Conservation (phyloP, 2,113 vertebrate genomes). For the Macaca fascicularis region DNA sequence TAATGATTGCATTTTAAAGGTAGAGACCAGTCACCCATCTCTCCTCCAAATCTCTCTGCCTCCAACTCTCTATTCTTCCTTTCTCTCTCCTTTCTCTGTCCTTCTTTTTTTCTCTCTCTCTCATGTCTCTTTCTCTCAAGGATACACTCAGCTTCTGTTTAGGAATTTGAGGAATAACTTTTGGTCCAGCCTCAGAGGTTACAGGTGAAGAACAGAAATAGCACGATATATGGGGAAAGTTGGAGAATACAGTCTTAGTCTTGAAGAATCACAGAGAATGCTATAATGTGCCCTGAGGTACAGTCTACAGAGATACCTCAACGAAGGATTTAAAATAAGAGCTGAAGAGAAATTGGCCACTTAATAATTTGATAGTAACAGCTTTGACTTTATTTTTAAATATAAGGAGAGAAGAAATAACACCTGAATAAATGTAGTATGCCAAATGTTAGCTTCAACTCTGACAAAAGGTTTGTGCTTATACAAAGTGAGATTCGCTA, state of each 20-base stretch:
- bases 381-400: neutral
- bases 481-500: neutral
- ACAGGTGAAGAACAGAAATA: neutral
- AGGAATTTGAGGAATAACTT: conserved; percentile 77
- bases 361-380: neutral
- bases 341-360: neutral
- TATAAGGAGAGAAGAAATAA: neutral
- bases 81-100: too few relatives aligned
- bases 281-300: neutral
- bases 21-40: conserved; percentile 73
- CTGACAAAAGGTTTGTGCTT: neutral
- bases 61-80: too few relatives aligned
- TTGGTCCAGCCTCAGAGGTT: conserved; percentile 67
- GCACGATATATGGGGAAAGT: neutral
- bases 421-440: neutral
- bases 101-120: neutral
- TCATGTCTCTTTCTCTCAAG: neutral
- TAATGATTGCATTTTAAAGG: conserved; percentile 79
- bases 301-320: neutral
- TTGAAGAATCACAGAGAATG: neutral
- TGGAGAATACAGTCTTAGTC: neutral
- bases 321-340: neutral
- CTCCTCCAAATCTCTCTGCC: neutral
- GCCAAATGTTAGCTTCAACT: neutral
- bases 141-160: conserved; percentile 57